A percentile compares a stretch with the other conserved stretches of the same genome.
Conservation (phyloP, 2,888 invertebrate genomes). For the Spisula subtruncata region DNA sequence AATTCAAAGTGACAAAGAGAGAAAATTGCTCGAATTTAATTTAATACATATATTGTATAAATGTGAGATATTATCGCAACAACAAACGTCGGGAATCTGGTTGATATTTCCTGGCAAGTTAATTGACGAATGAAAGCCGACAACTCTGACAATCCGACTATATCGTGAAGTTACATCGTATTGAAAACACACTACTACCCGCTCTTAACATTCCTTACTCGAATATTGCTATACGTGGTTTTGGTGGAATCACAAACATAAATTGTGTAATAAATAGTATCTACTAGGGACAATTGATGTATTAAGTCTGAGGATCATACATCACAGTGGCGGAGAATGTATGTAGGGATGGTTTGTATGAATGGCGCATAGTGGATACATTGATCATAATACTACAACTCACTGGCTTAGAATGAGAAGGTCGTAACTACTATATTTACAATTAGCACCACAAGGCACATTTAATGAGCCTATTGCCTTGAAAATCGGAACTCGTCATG, state of each 20-base stretch:
- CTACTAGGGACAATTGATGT: not conserved
- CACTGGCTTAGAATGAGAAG: too few relatives aligned
- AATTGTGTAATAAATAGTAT: conserved; percentile 1
- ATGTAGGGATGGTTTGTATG: not conserved
- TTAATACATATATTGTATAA: not conserved
- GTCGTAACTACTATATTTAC: too few relatives aligned
- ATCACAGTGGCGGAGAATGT: not conserved
- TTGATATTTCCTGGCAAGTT: not conserved
- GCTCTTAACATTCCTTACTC: not conserved
- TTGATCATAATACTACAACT: not conserved
- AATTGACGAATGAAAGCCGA: not conserved
- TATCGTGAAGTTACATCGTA: not conserved
- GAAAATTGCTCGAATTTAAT: not conserved
- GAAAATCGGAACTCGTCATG: too few relatives aligned
- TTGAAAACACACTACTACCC: not conserved
- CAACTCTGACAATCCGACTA: not conserved
- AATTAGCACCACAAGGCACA: too few relatives aligned
- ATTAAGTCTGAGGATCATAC: not conserved
- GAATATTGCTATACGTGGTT: not conserved
- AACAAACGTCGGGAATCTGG: not conserved
- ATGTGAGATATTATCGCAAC: not conserved
- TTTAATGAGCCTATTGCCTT: too few relatives aligned
- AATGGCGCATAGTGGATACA: not conserved
- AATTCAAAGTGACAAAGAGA: not conserved
- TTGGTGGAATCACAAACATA: not conserved